Base-by-base conservation (phyloP, 2,888 invertebrate species). In the Aphidius colemani region DNA sequence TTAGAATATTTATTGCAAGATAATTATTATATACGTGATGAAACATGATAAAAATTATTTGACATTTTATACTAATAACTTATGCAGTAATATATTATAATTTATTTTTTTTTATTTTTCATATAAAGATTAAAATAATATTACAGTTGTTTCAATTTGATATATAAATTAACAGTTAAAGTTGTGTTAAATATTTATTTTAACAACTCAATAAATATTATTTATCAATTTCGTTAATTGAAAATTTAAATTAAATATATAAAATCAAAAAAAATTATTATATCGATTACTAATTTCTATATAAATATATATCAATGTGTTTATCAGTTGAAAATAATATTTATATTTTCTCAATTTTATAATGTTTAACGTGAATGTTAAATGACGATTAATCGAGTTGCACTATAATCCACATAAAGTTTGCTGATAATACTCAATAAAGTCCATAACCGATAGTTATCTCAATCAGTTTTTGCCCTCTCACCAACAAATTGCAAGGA, bases 401-500 rank as follows among this genome's bases (percentile, higher is more conserved):
- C 3, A 11, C 49, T 49, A 11, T 49, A n/a, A 11, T 4, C n/a
- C 13, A 7, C n/a, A 49, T n/a, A 49, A 11, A n/a, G 8, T 45
- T 10, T 1, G 45, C 45, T n/a, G n/a, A 45, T 45, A 8, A 11
- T 7, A 11, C n/a, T 49, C 49, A 10, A 49, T 49, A 49, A 11
- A 11, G 3, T n/a, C n/a, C 11, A 11, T 11, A 49, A 49, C 7
- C n/a, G 49, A 49, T 49, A n/a, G 49, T 49, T 49, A 49, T 49
- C 49, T 49, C 49, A 11, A 9, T 46, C n/a, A 46, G 9, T 46
- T 46, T 8, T 49, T 7, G 6, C 11, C 11, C 69, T 71, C 67
- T 72, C 67, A 69, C 69, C 70, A 70, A 71, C 72, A 72, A 72
- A 71, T 72, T 72, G 72, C 69, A 67, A 66, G 70, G 70, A 72